These are phyloP conservation scores for Dioctria linearis DNA, from an alignment of 2,888 invertebrate genomes.

Conservation along the genomic window DNA sequence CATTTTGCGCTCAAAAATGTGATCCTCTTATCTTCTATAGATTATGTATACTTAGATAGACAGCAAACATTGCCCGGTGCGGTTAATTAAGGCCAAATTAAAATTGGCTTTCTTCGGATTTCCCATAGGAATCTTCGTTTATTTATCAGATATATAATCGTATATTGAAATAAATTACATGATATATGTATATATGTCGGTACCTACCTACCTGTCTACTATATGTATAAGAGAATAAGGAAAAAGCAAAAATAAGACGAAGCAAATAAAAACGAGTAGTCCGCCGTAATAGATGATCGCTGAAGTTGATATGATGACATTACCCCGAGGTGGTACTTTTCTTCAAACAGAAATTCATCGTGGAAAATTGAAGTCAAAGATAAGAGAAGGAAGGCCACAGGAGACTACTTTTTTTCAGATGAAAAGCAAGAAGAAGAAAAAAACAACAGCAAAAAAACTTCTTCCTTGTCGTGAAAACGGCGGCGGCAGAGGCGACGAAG, in stretches of 20 bases:
- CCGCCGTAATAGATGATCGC: conserved; percentile 35
- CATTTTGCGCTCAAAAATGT: neutral
- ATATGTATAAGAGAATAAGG: neutral
- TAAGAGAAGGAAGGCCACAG: conserved; percentile 16
- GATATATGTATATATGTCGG: neutral
- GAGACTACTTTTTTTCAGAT: conserved; percentile 24
- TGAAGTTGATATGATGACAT: conserved; percentile 55
- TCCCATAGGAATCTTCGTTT: conserved; percentile 22
- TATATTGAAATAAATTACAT: conserved; percentile 53
- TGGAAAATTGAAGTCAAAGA: conserved; percentile 52
- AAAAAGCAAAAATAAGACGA: conserved; percentile 25
- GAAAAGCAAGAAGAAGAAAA: neutral
- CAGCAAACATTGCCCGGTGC: conserved; percentile 15
- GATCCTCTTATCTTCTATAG: conserved; percentile 7
- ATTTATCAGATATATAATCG: conserved; percentile 53
- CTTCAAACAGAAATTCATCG: conserved; percentile 52
- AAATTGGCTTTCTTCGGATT: conserved; percentile 41
- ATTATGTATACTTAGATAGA: neutral
- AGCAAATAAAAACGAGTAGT: conserved; percentile 49
- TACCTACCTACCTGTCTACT: neutral
- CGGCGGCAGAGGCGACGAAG: conserved; percentile 5
- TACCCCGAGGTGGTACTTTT: conserved; percentile 53
- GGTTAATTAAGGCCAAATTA: conserved; percentile 47
- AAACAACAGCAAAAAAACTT: conserved; percentile 1
- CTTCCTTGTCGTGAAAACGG: conserved; percentile 44